phyloP scores from a whole-genome alignment of 2,113 vertebrate species.

The Phalacrocorax pelagicus region DNA sequence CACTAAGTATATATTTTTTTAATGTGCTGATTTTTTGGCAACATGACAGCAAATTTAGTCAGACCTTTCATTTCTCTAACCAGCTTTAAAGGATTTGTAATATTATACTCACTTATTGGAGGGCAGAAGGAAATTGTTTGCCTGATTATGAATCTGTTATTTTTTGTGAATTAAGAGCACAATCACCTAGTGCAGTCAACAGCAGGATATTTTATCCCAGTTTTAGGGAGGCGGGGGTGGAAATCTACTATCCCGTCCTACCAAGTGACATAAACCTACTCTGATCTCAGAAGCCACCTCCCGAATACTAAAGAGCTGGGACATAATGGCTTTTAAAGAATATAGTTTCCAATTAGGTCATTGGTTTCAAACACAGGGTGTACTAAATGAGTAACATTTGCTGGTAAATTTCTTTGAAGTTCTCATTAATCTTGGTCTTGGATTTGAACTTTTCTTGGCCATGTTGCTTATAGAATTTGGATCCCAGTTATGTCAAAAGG shows the following conservation, averaged over 20 bases:
- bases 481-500: conserved; percentile 70
- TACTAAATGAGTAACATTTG: conserved; percentile 73
- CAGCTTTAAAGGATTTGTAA: conserved; percentile 55
- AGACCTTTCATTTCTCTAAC: conserved; percentile 27
- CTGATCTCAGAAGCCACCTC: conserved; percentile 61
- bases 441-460: conserved; percentile 71
- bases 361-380: conserved; percentile 61
- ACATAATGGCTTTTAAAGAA: conserved; percentile 60
- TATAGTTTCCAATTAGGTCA: conserved; percentile 74
- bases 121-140: conserved; percentile 31
- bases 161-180: not conserved
- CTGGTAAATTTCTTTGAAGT: conserved; percentile 71
- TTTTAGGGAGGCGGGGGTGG: not conserved
- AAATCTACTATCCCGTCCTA: not conserved
- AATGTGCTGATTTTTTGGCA: conserved; percentile 37
- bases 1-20: not conserved
- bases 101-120: conserved; percentile 8
- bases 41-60: not conserved
- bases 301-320: conserved; percentile 60
- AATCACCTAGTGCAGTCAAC: conserved; percentile 4
- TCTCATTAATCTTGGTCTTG: conserved; percentile 68
- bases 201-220: not conserved
- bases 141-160: conserved; percentile 36
- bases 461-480: conserved; percentile 57
- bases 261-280: conserved; percentile 40